Conservation (phyloP, 2,797 vertebrate species). For the Anguilla marmorata region DNA sequence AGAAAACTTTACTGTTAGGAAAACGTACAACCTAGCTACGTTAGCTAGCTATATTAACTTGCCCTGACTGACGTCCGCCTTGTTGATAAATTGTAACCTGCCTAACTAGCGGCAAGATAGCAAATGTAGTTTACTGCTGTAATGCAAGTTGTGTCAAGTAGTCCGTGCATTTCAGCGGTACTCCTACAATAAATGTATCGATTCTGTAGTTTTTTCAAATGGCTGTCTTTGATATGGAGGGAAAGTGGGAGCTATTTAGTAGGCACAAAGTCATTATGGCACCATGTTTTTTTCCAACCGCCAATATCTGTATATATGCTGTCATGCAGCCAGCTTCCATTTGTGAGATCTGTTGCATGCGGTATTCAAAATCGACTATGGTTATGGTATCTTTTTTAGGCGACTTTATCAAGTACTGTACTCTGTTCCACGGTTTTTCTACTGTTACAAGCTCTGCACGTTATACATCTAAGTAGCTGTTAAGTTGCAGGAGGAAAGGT, state of each 20-base stretch:
- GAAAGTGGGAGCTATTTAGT: not conserved
- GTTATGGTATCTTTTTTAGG: not conserved
- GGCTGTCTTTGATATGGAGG: not conserved
- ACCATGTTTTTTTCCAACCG: too few relatives aligned
- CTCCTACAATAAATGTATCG: not conserved
- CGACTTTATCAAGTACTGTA: not conserved
- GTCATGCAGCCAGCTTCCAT: not conserved
- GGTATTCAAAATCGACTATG: not conserved
- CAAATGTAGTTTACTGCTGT: not conserved
- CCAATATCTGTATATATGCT: not conserved
- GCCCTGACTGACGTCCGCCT: not conserved
- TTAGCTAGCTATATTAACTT: slow-evolving; percentile 2
- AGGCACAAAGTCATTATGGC: not conserved
- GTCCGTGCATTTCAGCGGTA: not conserved
- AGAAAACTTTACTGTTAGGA: slow-evolving; percentile 45
- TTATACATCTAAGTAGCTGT: not conserved
- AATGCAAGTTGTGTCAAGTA: slow-evolving; percentile 65
- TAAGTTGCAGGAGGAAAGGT: not conserved
- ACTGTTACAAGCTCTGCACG: not conserved
- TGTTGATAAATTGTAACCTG: not conserved
- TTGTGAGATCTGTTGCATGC: not conserved
- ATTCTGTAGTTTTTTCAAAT: not conserved
- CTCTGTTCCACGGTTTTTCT: not conserved
- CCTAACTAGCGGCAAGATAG: not conserved
- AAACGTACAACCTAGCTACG: slow-evolving; percentile 39